Evolutionary conservation across 2,888 invertebrate species (phyloP), one percentile per base, ranked within the genome.

Genomic region (Drosophila borborema): DNA sequence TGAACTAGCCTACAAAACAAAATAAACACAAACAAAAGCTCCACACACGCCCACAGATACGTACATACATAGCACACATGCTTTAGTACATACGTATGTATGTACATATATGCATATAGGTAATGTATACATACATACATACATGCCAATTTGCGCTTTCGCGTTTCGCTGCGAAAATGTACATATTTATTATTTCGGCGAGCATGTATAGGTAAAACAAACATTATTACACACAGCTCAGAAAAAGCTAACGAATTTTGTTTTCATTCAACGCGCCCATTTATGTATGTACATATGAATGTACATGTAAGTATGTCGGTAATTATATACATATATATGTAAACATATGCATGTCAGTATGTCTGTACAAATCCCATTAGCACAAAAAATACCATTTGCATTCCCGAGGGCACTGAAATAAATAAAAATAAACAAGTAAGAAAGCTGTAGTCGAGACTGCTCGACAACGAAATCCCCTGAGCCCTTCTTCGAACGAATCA

Each of bases 331-430:
- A n/a, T 38, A 6, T 9, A 41, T 41, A n/a, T 9, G 41, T 41
- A 41, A n/a, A 41, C 41, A n/a, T 62, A 28, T 20, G 46, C 48
- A 41, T 18, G 38, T 10, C 9, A 40, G 23, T 58, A 9, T 58
- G 49, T 53, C 45, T 60, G 36, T 63, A 41, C 34, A 62, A 77
- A 77, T 65, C 60, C 53, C 62, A 69, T 75, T 75, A 73, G 76
- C 67, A 63, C 43, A 67, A 45, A 58, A 41, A 63, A 64, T n/a
- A 56, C 46, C 64, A 54, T 74, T 62, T 74, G 64, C 58, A 53
- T 43, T 74, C 74, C 74, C 65, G 77, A 72, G 61, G 64, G 53
- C 62, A 75, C 46, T 48, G 41, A 40, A 75, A 63, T 4, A 23
- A 23, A 23, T 23, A 63, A 63, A 59, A 36, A 58, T 46, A 4